These are phyloP conservation scores for Anser cygnoides DNA, from an alignment of 2,113 vertebrate species.

Conservation along the genomic window DNA sequence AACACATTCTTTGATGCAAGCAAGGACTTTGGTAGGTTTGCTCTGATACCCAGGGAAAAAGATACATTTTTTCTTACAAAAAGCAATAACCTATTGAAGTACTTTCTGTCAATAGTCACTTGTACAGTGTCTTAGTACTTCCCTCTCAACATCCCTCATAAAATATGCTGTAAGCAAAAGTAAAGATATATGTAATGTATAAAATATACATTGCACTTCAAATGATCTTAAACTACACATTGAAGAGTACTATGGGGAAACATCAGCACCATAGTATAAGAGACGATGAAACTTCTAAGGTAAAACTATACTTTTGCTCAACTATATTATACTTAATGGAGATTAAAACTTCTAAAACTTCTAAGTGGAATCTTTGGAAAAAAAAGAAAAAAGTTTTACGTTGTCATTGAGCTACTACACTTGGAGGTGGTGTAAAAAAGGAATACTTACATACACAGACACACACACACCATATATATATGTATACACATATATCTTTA, in stretches of 20 bases:
- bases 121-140: conserved; percentile 28
- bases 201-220: conserved; percentile 59
- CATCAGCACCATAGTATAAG: conserved; percentile 19
- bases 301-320: conserved; percentile 43
- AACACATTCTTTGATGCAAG: conserved; percentile 4
- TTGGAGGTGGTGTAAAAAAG: neutral
- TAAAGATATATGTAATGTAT: conserved; percentile 49
- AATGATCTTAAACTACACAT: conserved; percentile 52
- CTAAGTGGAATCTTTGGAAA: neutral
- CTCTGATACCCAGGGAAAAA: neutral
- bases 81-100: neutral
- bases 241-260: conserved; percentile 60
- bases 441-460: neutral
- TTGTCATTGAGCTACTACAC: neutral
- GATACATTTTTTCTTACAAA: neutral
- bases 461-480: neutral
- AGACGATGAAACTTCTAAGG: conserved; percentile 28
- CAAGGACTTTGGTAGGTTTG: neutral
- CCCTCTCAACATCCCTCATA: neutral
- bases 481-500: neutral
- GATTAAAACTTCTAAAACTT: conserved; percentile 34
- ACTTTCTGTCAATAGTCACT: conserved; percentile 15
- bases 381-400: neutral
- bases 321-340: conserved; percentile 39
- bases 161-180: conserved; percentile 47